Base-by-base conservation (phyloP, 2,888 invertebrate genomes). In the Acanthosepion esculentum region DNA sequence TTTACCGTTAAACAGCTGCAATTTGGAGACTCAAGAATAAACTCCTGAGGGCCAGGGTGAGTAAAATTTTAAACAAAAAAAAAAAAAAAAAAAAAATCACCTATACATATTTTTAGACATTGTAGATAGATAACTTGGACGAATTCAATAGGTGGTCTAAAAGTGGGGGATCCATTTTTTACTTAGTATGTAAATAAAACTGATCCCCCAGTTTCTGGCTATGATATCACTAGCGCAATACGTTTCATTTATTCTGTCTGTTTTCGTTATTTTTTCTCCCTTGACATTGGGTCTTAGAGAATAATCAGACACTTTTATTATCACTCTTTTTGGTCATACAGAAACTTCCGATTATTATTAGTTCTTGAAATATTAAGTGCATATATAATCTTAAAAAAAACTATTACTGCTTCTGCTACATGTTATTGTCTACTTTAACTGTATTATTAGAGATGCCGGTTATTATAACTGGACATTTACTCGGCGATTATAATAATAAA, bases 11-110 rank as follows among this genome's bases (percentile, higher is more conserved):
- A 96, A 96, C 96, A 96, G 96, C 96, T 96, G 97, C 96, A 96
- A 97, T 97, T 97, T 97, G 97, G 97, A 97, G 96, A 96, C 95
- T 97, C 95, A 96, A 96, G 96, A 97, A 96, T 96, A 97, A 96
- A 95, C 96, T 97, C 97, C 96, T 97, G 95, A 97, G 96, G 96
- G 97, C 96, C 97, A 96, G 97, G 97, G 97, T 97, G 96, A 96
- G 97, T 95, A 48, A 94, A 92, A 41, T 91, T 15, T 78, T 8
- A 78, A 12, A n/a, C n/a, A 33, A 33, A 33, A 78, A n/a, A 29
- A 8, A 78, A 78, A 64, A 7, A 18, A 64, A 64, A 64, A 64
- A 64, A 26, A 64, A 64, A 78, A 78, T 10, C 29, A 78, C 26
- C 8, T 29, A 64, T 29, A 64, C 10, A 8, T 23, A 78, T n/a